Conservation (phyloP, 2,888 invertebrate species). For the Pristionchus arcanus region DNA sequence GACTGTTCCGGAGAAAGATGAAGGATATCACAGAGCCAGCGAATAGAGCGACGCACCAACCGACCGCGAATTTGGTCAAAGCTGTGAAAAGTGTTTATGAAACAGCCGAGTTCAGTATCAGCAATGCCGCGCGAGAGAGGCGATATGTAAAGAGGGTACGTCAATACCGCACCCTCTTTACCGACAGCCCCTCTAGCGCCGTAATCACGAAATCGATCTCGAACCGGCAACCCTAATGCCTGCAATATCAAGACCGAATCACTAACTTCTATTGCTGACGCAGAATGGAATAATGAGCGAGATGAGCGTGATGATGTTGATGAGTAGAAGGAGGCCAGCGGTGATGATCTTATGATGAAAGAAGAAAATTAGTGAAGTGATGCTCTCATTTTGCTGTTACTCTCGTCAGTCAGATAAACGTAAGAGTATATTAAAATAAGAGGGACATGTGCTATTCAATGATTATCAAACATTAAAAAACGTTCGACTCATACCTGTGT, state of each 20-base stretch:
- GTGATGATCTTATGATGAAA: neutral
- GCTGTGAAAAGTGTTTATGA: neutral
- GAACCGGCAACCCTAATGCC: no score
- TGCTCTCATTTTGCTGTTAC: no score
- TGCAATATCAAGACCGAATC: neutral
- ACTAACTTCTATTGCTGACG: neutral
- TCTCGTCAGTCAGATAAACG: no score
- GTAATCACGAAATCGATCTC: no score
- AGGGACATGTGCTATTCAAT: no score
- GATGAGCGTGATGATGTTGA: neutral
- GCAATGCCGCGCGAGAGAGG: no score
- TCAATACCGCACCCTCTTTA: no score
- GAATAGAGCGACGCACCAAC: neutral
- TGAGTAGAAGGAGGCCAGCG: neutral
- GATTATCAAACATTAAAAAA: no score
- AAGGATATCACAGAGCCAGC: neutral
- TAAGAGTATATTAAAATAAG: no score
- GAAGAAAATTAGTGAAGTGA: neutral
- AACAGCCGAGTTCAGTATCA: no score
- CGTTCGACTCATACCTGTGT: neutral
- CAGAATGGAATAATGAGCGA: neutral
- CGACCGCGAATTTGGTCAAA: neutral
- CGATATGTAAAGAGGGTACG: no score
- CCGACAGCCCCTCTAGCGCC: no score
- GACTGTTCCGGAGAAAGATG: neutral